Base-by-base conservation (phyloP, 92 coral and sea anemone species). In the Epizoanthus rinbou region DNA sequence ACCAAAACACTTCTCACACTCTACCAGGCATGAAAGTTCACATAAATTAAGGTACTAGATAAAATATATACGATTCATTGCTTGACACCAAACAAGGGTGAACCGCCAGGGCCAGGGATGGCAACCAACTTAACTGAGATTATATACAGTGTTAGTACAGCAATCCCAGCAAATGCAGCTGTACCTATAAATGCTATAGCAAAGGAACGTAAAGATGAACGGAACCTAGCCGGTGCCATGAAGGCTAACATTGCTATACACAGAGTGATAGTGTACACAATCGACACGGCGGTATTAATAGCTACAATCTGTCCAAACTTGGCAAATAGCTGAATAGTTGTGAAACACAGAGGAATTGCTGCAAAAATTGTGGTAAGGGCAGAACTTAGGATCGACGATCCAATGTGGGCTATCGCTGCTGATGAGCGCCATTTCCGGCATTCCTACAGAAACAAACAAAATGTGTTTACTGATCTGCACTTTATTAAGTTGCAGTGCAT, bases 341-440 rank as follows among this genome's bases (percentile, higher is more conserved):
- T 89, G 28, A 97, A 74, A 69, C 99, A 97, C 19, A 97, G 86
- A 43, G 99, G 99, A 24, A 97, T 87, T 17, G 99, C 88, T 0
- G 97, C 99, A 3, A 93, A 90, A 53, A 97, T 88, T 24, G 99
- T 97, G 15, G 99, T 97, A 50, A 94, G 80, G 45, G 98, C 98
- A 1, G 99, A 97, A 80, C 99, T 94, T 57, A 97, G 86, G 28
- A 97, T 90, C 16, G 99, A 95, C 24, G 98, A 90, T 21, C 99
- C 99, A 53, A 97, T 94, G 88, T 97, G 99, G 15, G 99, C 95
- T 17, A 97, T 84, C 2, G 99, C 99, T 1, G 99, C 99, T 16
- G 91, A 74, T 8, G 97, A 69, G 41, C 99, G 87, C 99, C 99
- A 97, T 5, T 88, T 73, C 6, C 90, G 90, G 57, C 87, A 62